Evolutionary conservation across 2,797 vertebrate species (phyloP).

Genomic region (Tragelaphus eurycerus): DNA sequence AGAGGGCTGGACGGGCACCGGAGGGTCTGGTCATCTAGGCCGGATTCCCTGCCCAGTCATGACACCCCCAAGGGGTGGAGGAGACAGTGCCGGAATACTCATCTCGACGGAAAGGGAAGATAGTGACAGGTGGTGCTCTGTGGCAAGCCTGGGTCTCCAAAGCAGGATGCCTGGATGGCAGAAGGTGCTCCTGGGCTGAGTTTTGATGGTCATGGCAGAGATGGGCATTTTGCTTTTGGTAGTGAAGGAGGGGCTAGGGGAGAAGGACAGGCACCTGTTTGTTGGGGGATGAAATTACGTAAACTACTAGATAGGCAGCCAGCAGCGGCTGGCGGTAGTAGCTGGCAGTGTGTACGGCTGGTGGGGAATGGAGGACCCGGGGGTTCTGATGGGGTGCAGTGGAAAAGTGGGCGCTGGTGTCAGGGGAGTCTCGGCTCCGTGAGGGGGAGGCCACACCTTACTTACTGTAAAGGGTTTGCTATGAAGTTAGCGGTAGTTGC

Average conservation of each 20-base stretch:
- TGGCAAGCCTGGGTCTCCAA: neutral
- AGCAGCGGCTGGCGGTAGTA: neutral
- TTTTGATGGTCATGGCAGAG: neutral
- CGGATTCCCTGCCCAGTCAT: neutral
- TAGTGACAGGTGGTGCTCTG: neutral
- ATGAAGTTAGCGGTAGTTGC: neutral
- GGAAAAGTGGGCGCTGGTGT: neutral
- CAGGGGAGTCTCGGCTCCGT: neutral
- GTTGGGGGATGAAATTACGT: neutral
- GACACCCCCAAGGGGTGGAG: neutral
- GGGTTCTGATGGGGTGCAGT: neutral
- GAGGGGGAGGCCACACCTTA: neutral
- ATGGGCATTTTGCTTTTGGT: neutral
- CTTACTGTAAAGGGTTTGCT: neutral
- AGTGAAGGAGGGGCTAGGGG: neutral
- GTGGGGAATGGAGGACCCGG: neutral
- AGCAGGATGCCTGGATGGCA: neutral
- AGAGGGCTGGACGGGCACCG: neutral
- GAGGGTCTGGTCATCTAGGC: constrained; percentile 44
- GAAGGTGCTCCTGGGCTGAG: neutral
- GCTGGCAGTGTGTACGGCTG: neutral
- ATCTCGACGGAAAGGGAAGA: neutral
- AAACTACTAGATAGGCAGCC: neutral
- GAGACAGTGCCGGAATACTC: neutral
- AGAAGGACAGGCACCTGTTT: neutral